Base-by-base conservation (phyloP, 2,888 invertebrate genomes). In the Machimus atricapillus region DNA sequence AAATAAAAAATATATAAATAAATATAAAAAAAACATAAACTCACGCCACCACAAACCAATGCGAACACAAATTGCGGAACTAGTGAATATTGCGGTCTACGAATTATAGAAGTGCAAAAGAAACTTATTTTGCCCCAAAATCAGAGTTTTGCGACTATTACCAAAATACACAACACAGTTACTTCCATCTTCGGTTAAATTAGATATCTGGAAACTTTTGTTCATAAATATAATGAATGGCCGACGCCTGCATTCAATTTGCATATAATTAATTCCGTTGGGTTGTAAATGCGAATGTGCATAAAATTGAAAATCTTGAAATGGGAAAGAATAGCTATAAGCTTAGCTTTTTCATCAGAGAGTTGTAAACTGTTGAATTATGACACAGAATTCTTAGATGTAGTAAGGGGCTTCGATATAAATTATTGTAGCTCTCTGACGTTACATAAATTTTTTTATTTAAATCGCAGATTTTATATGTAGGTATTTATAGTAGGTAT, bases 261-360 rank as follows among this genome's bases (percentile, higher is more conserved):
- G 81, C 81, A 37, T 37, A 81, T 81, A 81, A 52, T 34, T 81
- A 81, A 81, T 81, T 52, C 52, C 58, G 81, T 56, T 58, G 81
- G 19, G 31, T 31, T 31, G 3, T 31, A 31, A 31, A 31, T 31
- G 31, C 3, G 31, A 31, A 31, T 1, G 31, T 31, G 58, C 34
- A 31, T 52, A 81, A 58, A 81, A 82, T 56, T 58, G n/a, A 31
- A 58, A 58, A 58, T 58, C 58, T 58, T 82, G 56, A 56, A 46
- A 23, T 56, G 56, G 82, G 37, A 34, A 82, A 58, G 19, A 46
- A 79, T 52, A 23, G 23, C 46, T 46, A 31, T 31, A 46, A 23
- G 12, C 19, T 43, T 46, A 79, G 23, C 27, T 27, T 27, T 9
- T 79, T 46, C 27, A 78, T 78, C 23, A 52, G 46, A 52, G 52